Conservation (phyloP, 37 sponge, comb jelly and placozoan species). For the Beroe ovata region DNA sequence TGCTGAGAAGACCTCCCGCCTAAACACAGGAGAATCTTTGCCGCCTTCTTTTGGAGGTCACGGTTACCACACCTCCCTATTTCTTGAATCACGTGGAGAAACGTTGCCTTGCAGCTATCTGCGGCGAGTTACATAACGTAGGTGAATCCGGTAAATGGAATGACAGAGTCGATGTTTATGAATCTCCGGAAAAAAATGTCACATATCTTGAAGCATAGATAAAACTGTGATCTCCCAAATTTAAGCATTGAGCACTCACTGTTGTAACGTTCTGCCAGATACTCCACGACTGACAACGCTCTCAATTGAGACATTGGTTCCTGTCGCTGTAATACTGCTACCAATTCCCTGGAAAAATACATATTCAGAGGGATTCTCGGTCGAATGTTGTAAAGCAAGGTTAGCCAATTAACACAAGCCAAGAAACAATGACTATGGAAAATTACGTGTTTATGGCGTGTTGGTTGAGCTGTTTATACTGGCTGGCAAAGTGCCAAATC, state of each 20-base stretch:
- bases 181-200: too few species aligned
- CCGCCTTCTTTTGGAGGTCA: constrained; percentile 24
- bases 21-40: background rate
- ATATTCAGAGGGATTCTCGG: too few species aligned
- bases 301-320: constrained; percentile 23
- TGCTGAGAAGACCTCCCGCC: too few species aligned
- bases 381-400: too few species aligned
- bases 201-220: too few species aligned
- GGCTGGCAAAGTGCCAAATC: constrained; percentile 40
- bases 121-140: too few species aligned
- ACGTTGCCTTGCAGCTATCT: constrained; percentile 28
- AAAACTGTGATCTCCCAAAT: too few species aligned
- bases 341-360: constrained; percentile 6
- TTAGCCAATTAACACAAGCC: too few species aligned
- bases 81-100: constrained; percentile 24
- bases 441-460: background rate
- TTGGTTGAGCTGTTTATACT: constrained; percentile 46
- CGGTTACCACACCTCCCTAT: background rate
- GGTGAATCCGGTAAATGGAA: too few species aligned
- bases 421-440: too few species aligned
- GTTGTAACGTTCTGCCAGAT: background rate
- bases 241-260: background rate
- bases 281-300: constrained; percentile 15
- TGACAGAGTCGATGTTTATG: too few species aligned
- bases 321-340: background rate